Percentiles rank a stretch among this genome's conserved stretches.
phyloP scores from a whole-genome alignment of 1,140 invertebrate species.

The Sarcophaga bullata region DNA sequence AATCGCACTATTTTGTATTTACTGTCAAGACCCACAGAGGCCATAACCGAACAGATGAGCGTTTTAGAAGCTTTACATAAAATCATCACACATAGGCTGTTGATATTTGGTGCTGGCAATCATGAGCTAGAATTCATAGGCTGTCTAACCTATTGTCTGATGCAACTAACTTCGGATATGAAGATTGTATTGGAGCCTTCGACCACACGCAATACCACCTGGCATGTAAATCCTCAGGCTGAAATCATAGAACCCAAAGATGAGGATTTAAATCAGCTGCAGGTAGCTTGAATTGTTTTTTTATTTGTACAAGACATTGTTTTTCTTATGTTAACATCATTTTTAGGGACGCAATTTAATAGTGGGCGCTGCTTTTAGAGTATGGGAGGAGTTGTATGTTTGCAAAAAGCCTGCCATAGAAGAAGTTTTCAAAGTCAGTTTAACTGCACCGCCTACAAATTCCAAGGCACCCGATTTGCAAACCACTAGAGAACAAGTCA shows the following conservation, averaged over 20 bases:
- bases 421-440: conserved; percentile 90
- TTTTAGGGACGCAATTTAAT: conserved; percentile 80
- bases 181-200: conserved; percentile 84
- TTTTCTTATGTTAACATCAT: background rate
- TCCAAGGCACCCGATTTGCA: conserved; percentile 84
- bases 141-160: conserved; percentile 93
- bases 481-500: conserved; percentile 82
- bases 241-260: conserved; percentile 77
- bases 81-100: conserved; percentile 80
- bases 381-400: conserved; percentile 97
- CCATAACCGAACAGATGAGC: conserved; percentile 89
- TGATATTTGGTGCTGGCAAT: conserved; percentile 94
- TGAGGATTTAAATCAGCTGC: conserved; percentile 79
- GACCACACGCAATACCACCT: conserved; percentile 75
- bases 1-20: conserved; percentile 94
- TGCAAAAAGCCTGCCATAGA: conserved; percentile 96
- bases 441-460: conserved; percentile 74
- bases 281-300: conserved; percentile 59
- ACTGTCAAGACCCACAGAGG: conserved; percentile 89
- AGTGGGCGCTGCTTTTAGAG: conserved; percentile 87
- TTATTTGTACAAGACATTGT: background rate
- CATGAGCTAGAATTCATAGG: conserved; percentile 95
- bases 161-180: conserved; percentile 92
- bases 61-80: conserved; percentile 94
- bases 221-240: conserved; percentile 85